These are phyloP conservation scores for Acrobasis repandana DNA, from an alignment of 2,888 invertebrate genomes.

Conservation along the genomic window DNA sequence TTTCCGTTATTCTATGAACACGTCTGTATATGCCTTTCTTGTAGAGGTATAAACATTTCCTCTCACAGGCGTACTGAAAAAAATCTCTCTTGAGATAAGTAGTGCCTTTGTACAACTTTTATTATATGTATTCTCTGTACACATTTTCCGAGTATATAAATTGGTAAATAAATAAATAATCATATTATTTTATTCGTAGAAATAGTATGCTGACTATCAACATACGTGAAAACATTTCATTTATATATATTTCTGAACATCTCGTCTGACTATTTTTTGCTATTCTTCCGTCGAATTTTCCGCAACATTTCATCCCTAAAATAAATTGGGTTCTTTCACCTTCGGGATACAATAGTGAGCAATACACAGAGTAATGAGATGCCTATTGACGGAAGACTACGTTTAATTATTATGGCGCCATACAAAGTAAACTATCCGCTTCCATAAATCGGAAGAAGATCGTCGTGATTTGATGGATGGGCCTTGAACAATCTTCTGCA, in stretches of 20 bases:
- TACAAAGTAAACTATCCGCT: conserved; percentile 64
- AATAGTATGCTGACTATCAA: background rate
- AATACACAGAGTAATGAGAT: conserved; percentile 14
- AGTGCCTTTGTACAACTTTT: no score
- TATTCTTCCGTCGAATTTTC: background rate
- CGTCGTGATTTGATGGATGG: conserved; percentile 68
- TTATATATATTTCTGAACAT: background rate
- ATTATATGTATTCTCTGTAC: no score
- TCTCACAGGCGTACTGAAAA: no score
- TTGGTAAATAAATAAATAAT: no score
- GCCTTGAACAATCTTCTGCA: conserved; percentile 27
- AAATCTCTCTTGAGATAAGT: no score
- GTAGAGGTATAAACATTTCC: no score
- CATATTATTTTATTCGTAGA: background rate
- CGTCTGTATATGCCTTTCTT: no score
- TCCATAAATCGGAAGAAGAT: conserved; percentile 68
- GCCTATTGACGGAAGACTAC: conserved; percentile 15
- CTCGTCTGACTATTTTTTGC: background rate
- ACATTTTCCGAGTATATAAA: no score
- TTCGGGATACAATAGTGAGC: background rate
- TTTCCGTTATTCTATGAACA: no score
- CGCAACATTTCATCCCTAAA: background rate
- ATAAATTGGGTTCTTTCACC: conserved; percentile 8
- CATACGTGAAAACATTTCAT: background rate
- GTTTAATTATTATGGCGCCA: conserved; percentile 46